phyloP scores from a whole-genome alignment of 1,140 invertebrate species.

The Hypothenemus hampei region DNA sequence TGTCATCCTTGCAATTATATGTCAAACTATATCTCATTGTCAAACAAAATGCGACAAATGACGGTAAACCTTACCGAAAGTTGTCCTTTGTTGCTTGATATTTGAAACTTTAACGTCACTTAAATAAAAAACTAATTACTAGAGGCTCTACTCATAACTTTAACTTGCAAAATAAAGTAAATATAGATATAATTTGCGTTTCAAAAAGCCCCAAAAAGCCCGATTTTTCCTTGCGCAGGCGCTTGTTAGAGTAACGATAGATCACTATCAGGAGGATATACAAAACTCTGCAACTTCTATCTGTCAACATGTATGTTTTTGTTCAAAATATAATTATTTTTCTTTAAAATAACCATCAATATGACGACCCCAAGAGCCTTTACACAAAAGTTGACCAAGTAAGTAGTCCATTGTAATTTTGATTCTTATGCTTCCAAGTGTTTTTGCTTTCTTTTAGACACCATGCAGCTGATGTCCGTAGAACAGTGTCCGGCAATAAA shows the following conservation, averaged over 20 bases:
- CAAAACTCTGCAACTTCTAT: too few species aligned
- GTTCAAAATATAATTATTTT: too few species aligned
- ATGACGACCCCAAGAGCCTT: conserved; percentile 64
- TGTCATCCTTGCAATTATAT: not conserved
- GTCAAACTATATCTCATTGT: not conserved
- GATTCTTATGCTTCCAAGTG: conserved; percentile 18
- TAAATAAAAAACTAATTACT: too few species aligned
- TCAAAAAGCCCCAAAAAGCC: not conserved
- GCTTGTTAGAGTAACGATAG: too few species aligned
- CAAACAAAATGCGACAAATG: too few species aligned
- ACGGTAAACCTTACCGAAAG: not conserved
- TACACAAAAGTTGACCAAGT: conserved; percentile 75
- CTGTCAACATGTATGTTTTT: too few species aligned
- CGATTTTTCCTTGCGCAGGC: not conserved
- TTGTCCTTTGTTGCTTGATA: not conserved
- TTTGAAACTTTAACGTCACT: not conserved
- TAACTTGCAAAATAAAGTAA: too few species aligned
- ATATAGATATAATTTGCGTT: not conserved
- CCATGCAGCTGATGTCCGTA: conserved; percentile 70
- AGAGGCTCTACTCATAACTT: too few species aligned
- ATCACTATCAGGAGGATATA: too few species aligned
- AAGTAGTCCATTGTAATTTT: conserved; percentile 38
- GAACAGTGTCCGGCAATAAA: conserved; percentile 62
- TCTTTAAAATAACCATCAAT: not conserved
- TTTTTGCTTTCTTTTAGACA: conserved; percentile 51